These are phyloP conservation scores for Ricordea florida DNA, from an alignment of 92 coral and sea anemone species.

Conservation along the genomic window DNA sequence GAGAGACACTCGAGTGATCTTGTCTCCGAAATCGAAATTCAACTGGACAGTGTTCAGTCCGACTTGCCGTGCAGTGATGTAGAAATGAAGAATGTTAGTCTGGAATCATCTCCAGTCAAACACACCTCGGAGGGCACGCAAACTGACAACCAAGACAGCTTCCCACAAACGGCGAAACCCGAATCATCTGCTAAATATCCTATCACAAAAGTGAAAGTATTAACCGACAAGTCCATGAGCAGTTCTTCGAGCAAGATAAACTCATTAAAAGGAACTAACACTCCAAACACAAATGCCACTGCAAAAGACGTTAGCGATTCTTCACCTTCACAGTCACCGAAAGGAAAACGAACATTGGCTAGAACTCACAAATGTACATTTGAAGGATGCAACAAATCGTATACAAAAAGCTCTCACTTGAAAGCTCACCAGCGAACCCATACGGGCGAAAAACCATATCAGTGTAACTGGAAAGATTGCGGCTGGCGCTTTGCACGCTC, in stretches of 20 bases:
- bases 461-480: conserved; percentile 99
- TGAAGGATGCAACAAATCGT: conserved; percentile 97
- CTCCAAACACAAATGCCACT: conserved; percentile 60
- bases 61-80: conserved; percentile 32
- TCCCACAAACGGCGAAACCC: conserved; percentile 47
- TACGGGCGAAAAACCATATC: conserved; percentile 98
- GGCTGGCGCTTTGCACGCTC: conserved; percentile 99
- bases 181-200: conserved; percentile 49
- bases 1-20: not conserved
- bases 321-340: conserved; percentile 72
- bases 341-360: conserved; percentile 91
- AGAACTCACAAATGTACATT: conserved; percentile 98
- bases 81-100: conserved; percentile 76
- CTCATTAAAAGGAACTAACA: conserved; percentile 54
- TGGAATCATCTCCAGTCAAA: conserved; percentile 15
- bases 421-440: conserved; percentile 99
- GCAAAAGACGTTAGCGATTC: conserved; percentile 59
- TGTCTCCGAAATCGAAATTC: conserved; percentile 24
- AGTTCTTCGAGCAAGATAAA: conserved; percentile 56
- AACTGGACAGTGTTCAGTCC: conserved; percentile 7
- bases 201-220: conserved; percentile 54
- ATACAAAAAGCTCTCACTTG: conserved; percentile 97
- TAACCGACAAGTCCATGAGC: conserved; percentile 55
- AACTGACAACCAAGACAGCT: conserved; percentile 69
- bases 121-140: conserved; percentile 85